A percentile compares a stretch with the other conserved stretches of the same genome.
These are phyloP conservation scores for Heliothis peltigera DNA, from an alignment of 2,888 invertebrate species.

Conservation along the genomic window DNA sequence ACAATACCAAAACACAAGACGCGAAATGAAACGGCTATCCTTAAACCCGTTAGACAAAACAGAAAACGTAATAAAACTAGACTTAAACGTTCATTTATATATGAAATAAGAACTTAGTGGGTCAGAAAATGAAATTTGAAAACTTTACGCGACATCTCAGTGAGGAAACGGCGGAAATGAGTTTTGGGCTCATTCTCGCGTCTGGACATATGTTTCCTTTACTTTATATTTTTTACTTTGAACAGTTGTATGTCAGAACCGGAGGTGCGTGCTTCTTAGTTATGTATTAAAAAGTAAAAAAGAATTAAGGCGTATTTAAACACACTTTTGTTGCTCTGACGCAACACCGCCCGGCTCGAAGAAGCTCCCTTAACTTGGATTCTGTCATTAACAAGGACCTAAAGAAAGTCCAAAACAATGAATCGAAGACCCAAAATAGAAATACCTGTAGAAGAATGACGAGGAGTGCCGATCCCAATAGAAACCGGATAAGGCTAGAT, in stretches of 20 bases:
- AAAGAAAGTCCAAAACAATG: no score
- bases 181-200: conserved; percentile 59
- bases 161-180: conserved; percentile 62
- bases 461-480: no score
- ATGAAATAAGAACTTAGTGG: conserved; percentile 51
- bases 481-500: no score
- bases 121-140: conserved; percentile 62
- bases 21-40: background rate
- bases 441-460: no score
- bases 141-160: conserved; percentile 53
- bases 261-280: conserved; percentile 16
- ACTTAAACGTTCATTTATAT: conserved; percentile 49
- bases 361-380: no score
- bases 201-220: conserved; percentile 57
- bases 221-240: conserved; percentile 46
- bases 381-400: no score
- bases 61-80: conserved; percentile 33
- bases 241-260: conserved; percentile 11
- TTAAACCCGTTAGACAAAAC: conserved; percentile 4
- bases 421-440: no score
- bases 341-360: no score
- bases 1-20: background rate
- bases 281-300: background rate
- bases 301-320: background rate
- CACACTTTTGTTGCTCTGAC: no score